A percentile compares a stretch with the other conserved stretches of the same genome.
Evolutionary conservation across 2,888 invertebrate genomes (phyloP).

Genomic region (Torymus aiolomorphi): DNA sequence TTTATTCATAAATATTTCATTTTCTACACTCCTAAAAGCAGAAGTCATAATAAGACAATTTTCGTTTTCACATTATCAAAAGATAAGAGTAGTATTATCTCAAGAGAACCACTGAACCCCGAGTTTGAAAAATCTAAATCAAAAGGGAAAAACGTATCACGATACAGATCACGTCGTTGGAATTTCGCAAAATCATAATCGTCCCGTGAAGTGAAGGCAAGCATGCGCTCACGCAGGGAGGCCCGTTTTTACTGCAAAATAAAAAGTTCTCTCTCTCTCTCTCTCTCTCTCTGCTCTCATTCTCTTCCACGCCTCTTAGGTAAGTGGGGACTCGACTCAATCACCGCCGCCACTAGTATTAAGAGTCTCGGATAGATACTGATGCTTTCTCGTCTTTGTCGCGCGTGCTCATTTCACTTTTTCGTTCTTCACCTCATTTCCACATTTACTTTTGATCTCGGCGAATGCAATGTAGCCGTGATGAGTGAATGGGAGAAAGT

Average conservation of each 20-base stretch:
- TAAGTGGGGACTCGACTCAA: neutral
- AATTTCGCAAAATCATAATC: conserved; percentile 9
- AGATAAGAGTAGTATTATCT: too few species aligned
- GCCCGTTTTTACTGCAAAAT: conserved; percentile 8
- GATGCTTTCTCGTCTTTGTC: neutral
- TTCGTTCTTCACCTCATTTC: conserved; percentile 2
- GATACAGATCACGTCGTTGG: too few species aligned
- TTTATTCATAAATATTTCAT: too few species aligned
- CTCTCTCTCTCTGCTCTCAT: neutral
- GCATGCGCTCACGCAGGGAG: neutral
- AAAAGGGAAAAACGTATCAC: too few species aligned
- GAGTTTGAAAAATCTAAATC: too few species aligned
- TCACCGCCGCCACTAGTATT: too few species aligned
- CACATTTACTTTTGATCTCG: conserved; percentile 7
- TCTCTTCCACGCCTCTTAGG: neutral
- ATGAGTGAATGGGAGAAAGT: too few species aligned
- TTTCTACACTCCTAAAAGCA: too few species aligned
- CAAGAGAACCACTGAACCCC: too few species aligned
- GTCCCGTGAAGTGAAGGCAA: neutral
- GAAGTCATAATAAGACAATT: too few species aligned
- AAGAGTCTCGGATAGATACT: neutral
- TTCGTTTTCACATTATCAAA: too few species aligned
- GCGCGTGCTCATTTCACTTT: neutral
- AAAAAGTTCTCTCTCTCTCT: neutral
- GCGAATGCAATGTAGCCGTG: neutral